phyloP scores from a whole-genome alignment of 2,888 invertebrate species.

The Tetranychus truncatus region DNA sequence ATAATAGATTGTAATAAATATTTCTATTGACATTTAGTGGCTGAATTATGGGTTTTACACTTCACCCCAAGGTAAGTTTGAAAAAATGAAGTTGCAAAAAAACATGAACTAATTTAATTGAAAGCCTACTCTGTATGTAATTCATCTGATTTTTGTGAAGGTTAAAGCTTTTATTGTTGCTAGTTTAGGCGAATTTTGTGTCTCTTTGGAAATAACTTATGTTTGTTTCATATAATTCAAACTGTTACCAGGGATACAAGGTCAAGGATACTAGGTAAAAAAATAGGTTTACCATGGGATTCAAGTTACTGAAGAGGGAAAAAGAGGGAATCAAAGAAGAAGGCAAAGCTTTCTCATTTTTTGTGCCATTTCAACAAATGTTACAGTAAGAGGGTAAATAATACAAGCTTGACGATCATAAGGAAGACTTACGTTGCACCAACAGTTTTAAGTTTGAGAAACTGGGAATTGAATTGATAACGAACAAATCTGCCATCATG shows the following conservation, averaged over 20 bases:
- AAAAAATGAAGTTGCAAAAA: too few relatives aligned
- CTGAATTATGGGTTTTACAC: too few relatives aligned
- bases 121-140: too few relatives aligned
- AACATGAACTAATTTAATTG: too few relatives aligned
- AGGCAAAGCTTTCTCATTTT: neutral
- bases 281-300: neutral
- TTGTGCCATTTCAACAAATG: neutral
- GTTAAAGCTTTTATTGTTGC: too few relatives aligned
- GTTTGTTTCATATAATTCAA: neutral
- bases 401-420: too few relatives aligned
- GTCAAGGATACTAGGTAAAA: constrained; percentile 3
- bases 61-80: too few relatives aligned
- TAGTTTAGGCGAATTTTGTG: neutral
- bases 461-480: constrained; percentile 95
- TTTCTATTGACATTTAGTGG: too few relatives aligned
- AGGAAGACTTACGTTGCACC: constrained; percentile 71
- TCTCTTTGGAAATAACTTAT: neutral
- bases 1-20: too few relatives aligned
- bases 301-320: neutral
- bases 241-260: neutral
- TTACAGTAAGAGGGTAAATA: neutral
- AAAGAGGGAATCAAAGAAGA: neutral
- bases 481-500: constrained; percentile 93
- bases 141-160: too few relatives aligned
- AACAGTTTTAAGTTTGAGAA: constrained; percentile 81